Evolutionary conservation across 2,113 vertebrate species (phyloP).

Genomic region (Cromileptes altivelis): DNA sequence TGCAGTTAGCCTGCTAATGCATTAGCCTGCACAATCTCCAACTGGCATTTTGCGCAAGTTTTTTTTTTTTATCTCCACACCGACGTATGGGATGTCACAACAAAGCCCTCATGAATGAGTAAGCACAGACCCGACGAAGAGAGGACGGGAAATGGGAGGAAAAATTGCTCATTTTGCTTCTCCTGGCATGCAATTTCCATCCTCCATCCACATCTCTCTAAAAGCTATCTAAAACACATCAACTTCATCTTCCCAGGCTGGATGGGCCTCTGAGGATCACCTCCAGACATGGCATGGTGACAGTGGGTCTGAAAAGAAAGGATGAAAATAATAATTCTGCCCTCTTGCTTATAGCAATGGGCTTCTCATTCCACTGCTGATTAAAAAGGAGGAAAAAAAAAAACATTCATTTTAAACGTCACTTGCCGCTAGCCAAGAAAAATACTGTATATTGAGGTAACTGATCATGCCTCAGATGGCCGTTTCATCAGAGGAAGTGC

Average conservation of each 20-base stretch:
- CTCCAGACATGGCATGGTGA: conserved; percentile 60
- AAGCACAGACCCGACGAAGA: conserved; percentile 63
- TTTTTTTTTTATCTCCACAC: conserved; percentile 42
- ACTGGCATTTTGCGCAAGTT: conserved; percentile 33
- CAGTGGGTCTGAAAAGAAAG: conserved; percentile 47
- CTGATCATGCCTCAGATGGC: conserved; percentile 68
- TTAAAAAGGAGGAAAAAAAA: conserved; percentile 34
- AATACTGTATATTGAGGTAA: conserved; percentile 58
- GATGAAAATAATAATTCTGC: conserved; percentile 64
- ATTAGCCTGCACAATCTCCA: conserved; percentile 3
- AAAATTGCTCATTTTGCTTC: conserved; percentile 76
- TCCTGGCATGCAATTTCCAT: conserved; percentile 72
- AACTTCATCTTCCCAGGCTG: conserved; percentile 68
- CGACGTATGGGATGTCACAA: conserved; percentile 70
- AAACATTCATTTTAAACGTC: conserved; percentile 30
- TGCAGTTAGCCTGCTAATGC: conserved; percentile 16
- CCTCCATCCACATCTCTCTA: conserved; percentile 56
- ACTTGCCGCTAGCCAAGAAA: conserved; percentile 53
- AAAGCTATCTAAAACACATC: conserved; percentile 76
- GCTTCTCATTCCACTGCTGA: conserved; percentile 51
- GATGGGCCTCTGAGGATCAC: conserved; percentile 66
- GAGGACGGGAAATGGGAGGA: conserved; percentile 69
- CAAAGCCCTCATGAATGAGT: conserved; percentile 80
- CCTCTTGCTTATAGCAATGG: conserved; percentile 45
- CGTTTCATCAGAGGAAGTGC: conserved; percentile 63